Evolutionary conservation across 2,797 vertebrate genomes (phyloP).

Genomic region (Lates japonicus): DNA sequence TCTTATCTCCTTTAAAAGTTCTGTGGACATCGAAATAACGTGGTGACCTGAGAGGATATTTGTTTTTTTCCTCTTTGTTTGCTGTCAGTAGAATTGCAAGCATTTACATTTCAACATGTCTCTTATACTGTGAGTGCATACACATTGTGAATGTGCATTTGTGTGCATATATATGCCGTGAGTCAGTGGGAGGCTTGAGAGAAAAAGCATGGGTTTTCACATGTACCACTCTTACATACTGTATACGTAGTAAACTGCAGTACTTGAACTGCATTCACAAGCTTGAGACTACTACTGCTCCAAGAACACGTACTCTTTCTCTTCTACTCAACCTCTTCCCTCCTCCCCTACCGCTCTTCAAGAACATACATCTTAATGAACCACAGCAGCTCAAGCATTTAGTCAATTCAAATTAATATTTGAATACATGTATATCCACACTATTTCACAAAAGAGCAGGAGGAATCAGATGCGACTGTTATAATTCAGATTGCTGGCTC

Average conservation of each 20-base stretch:
- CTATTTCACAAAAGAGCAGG: no score
- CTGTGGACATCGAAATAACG: neutral
- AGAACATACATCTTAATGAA: constrained; percentile 50
- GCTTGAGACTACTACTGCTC: constrained; percentile 13
- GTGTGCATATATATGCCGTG: neutral
- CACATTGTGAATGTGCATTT: neutral
- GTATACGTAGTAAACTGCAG: neutral
- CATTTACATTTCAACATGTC: constrained; percentile 8
- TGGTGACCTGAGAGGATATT: neutral
- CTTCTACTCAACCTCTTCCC: neutral
- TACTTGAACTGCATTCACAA: constrained; percentile 8
- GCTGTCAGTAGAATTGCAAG: no score
- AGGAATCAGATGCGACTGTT: no score
- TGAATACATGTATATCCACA: constrained; percentile 31
- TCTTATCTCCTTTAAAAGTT: neutral
- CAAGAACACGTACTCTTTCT: constrained; percentile 12
- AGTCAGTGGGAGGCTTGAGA: constrained; percentile 9
- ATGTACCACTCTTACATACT: neutral
- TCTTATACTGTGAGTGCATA: neutral
- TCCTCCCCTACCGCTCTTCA: constrained; percentile 14
- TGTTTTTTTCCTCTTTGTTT: neutral
- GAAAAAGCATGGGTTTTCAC: neutral
- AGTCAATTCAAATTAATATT: constrained; percentile 57
- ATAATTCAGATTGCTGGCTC: no score
- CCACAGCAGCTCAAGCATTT: constrained; percentile 47